A percentile compares a stretch with the other conserved stretches of the same genome.
Conservation (phyloP, 2,113 vertebrate genomes). For the Brienomyrus brachyistius region DNA sequence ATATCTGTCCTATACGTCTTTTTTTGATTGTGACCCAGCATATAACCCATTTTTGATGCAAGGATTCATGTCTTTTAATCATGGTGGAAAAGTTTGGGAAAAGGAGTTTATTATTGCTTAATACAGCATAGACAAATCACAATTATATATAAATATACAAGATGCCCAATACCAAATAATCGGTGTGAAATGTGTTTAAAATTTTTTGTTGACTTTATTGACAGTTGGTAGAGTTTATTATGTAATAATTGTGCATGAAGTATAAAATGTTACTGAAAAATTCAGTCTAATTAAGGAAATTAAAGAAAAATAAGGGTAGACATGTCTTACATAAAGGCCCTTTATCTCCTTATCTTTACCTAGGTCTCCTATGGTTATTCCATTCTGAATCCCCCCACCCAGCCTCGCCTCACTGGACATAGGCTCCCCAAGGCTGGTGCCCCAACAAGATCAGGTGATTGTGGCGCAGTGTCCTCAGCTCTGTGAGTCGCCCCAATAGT, state of each 20-base stretch:
- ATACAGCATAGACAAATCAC: neutral
- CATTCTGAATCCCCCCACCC: neutral
- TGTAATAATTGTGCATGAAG: constrained; percentile 9
- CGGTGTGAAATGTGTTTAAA: neutral
- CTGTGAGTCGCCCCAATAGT: constrained; percentile 76
- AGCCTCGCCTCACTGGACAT: neutral
- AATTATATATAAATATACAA: neutral
- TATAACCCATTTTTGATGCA: neutral
- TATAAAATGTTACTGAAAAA: neutral
- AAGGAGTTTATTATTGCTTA: neutral
- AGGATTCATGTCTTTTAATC: neutral
- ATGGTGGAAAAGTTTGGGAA: neutral
- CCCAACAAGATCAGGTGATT: constrained; percentile 74
- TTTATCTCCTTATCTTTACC: neutral
- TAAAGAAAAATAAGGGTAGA: neutral
- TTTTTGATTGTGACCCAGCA: neutral
- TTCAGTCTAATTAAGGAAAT: neutral
- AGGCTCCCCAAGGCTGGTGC: constrained; percentile 44
- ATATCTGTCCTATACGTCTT: neutral
- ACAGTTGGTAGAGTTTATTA: neutral
- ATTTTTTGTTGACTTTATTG: neutral
- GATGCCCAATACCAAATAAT: constrained; percentile 1
- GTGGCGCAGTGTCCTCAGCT: constrained; percentile 78
- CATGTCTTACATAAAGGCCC: neutral
- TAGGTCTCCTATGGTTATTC: neutral